Base-by-base conservation (phyloP, 2,113 vertebrate species). In the Albula goreensis region DNA sequence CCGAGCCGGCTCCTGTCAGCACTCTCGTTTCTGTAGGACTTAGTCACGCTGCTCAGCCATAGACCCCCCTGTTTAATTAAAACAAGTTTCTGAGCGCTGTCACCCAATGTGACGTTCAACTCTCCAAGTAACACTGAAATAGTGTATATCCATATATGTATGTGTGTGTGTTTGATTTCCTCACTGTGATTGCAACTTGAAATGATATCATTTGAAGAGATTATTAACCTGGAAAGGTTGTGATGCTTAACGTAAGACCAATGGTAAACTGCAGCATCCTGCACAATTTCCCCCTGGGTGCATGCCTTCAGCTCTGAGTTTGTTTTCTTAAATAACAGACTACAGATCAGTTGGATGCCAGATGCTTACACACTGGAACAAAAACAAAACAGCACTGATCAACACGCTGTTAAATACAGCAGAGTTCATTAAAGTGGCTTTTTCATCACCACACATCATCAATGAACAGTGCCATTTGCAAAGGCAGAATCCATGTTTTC, bases 1-100 rank as follows among this genome's bases (percentile, higher is more conserved):
- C 79, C 83, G 89, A 89, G 88, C 93, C 91, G 89, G 88, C 84
- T 87, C 85, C 91, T 92, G 91, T 95, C 92, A 92, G 90, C 84
- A 66, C 84, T 51, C 84, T 79, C 78, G 86, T 87, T 86, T 85
- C 87, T 85, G 83, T 66, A 83, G 86, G 85, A 89, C 87, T 50
- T 49, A 52, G 87, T 89, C 82, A 81, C 84, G 56, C 52, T 77
- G 25, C 57, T 22, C 51, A 83, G 63, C 86, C 83, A 85, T 22
- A 19, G 83, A 83, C 52, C 48, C 85, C 31, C 85, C 53, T 79
- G 70, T 90, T 89, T 90, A 89, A 90, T 90, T 90, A 88, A 89
- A 90, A 78, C 15, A 4, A 52, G 81, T 86, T 89, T 85, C 81
- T 82, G 87, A 80, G 57, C 31, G 50, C 22, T 57, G 85, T 88